Conservation (phyloP, 2,888 invertebrate species). For the Balanococcus diminutus region DNA sequence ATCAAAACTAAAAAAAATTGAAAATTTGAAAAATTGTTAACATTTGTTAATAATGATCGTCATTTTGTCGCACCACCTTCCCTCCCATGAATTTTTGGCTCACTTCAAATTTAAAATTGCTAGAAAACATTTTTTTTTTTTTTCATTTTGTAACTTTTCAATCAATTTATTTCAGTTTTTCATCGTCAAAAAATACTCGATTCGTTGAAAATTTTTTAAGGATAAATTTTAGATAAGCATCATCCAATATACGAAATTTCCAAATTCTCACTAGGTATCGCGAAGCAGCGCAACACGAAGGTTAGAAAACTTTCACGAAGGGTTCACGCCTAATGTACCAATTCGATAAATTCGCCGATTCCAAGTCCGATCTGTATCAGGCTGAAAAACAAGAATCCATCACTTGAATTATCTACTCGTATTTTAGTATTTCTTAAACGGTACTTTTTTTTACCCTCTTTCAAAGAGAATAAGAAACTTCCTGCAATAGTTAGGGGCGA, state of each 20-base stretch:
- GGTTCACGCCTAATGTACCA: not conserved
- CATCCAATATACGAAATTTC: not conserved
- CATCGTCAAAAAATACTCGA: too few species aligned
- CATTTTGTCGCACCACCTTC: too few species aligned
- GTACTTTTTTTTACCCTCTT: constrained; percentile 19
- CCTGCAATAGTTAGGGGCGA: constrained; percentile 39
- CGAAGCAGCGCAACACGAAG: not conserved
- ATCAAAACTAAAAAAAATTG: too few species aligned
- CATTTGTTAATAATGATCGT: too few species aligned
- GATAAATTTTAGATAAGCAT: too few species aligned
- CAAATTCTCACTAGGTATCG: not conserved
- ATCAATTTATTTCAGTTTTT: too few species aligned
- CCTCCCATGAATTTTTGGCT: too few species aligned
- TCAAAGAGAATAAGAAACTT: constrained; percentile 31
- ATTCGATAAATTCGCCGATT: constrained; percentile 7
- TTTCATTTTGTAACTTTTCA: too few species aligned
- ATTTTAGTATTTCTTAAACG: constrained; percentile 29
- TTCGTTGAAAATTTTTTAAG: not conserved
- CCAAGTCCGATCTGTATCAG: not conserved
- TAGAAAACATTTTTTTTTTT: too few species aligned
- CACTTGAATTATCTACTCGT: constrained; percentile 4
- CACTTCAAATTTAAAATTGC: too few species aligned
- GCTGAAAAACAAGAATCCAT: not conserved
- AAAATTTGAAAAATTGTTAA: too few species aligned
- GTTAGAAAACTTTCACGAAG: not conserved